These are phyloP conservation scores for Caenorhabditis afra DNA, from an alignment of 2,888 invertebrate species.

Conservation along the genomic window DNA sequence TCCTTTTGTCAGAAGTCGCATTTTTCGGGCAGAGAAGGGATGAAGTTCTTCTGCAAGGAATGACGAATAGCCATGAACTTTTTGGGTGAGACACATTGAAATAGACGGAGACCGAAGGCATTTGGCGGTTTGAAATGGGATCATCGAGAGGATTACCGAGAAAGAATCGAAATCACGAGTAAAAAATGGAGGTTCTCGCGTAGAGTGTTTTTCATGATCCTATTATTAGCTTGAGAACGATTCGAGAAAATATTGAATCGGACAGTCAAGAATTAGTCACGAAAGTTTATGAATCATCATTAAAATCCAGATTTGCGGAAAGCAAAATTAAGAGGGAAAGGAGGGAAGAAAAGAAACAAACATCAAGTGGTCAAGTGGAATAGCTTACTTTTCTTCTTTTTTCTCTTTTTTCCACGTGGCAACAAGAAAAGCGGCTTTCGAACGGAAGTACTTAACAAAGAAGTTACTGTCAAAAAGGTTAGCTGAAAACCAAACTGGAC, in stretches of 20 bases:
- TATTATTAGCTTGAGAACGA: conserved; percentile 6
- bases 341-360: no score
- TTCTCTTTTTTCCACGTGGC: not conserved
- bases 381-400: no score
- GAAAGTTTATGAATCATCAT: no score
- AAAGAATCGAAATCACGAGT: conserved; percentile 25
- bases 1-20: conserved; percentile 39
- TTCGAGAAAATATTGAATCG: not conserved
- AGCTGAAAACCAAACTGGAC: conserved; percentile 38
- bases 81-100: conserved; percentile 24
- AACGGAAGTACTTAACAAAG: not conserved
- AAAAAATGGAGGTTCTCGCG: not conserved
- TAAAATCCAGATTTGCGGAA: no score
- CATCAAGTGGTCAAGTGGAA: no score
- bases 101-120: conserved; percentile 9
- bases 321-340: no score
- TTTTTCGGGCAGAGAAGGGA: conserved; percentile 52
- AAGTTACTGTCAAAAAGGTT: conserved; percentile 15
- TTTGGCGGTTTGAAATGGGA: conserved; percentile 40
- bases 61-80: conserved; percentile 50
- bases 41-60: conserved; percentile 56
- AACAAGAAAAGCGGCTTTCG: not conserved
- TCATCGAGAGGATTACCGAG: conserved; percentile 50
- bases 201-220: conserved; percentile 24
- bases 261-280: no score